These are phyloP conservation scores for Candidula unifasciata DNA, from an alignment of 2,888 invertebrate species.

Conservation along the genomic window DNA sequence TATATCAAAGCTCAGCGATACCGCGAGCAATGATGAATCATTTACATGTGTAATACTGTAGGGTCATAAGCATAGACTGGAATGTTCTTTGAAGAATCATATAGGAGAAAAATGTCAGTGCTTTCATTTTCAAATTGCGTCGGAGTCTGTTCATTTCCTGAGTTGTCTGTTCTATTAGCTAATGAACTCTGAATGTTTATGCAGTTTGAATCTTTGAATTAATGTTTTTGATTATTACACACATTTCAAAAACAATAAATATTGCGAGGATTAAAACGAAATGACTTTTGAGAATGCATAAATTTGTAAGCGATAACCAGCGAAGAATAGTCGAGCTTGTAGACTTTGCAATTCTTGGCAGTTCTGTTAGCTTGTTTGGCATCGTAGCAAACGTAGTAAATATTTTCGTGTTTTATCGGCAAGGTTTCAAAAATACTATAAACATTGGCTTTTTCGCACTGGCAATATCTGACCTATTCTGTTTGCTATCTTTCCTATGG, in stretches of 20 bases:
- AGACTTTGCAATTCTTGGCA: constrained; percentile 1
- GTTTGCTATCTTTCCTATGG: constrained; percentile 14
- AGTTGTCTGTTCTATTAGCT: neutral
- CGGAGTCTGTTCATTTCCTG: no score
- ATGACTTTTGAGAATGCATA: neutral
- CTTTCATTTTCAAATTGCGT: neutral
- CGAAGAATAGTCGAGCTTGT: constrained; percentile 9
- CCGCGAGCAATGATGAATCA: no score
- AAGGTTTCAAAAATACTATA: constrained; percentile 18
- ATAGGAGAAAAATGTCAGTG: neutral
- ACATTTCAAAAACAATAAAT: neutral
- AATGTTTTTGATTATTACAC: neutral
- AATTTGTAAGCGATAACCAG: constrained; percentile 6
- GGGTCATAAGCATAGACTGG: no score
- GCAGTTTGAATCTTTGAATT: neutral
- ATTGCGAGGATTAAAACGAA: neutral
- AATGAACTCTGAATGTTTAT: neutral
- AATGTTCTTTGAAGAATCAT: no score
- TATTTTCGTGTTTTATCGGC: neutral
- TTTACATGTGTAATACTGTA: no score
- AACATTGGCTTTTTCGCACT: constrained; percentile 20
- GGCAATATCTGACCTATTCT: constrained; percentile 9
- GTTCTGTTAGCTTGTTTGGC: neutral
- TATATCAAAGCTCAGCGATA: no score
- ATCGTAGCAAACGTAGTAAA: constrained; percentile 9